Evolutionary conservation across 2,888 invertebrate genomes (phyloP).

Genomic region (Anodontia alba): DNA sequence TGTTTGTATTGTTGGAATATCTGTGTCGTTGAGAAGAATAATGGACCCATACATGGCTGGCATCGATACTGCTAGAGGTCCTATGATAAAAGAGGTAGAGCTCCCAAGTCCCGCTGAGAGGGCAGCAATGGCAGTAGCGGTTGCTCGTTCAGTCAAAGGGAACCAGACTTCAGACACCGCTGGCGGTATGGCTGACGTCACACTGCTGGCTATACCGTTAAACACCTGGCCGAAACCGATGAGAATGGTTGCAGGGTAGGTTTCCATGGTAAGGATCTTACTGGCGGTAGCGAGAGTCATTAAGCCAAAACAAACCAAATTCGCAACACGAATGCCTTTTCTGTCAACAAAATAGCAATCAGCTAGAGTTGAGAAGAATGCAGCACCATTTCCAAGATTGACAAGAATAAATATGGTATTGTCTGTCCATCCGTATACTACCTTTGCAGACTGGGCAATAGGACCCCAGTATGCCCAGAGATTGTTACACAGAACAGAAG

Average conservation of each 20-base stretch:
- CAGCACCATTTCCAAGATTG: conserved; percentile 44
- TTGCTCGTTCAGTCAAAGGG: conserved; percentile 32
- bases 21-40: background rate
- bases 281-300: conserved; percentile 21
- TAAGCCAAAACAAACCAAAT: conserved; percentile 18
- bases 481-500: conserved; percentile 41
- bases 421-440: conserved; percentile 50
- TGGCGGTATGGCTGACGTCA: conserved; percentile 42
- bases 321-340: conserved; percentile 40
- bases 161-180: conserved; percentile 53
- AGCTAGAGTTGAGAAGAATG: conserved; percentile 26
- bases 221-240: conserved; percentile 43
- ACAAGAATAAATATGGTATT: conserved; percentile 45
- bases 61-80: background rate
- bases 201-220: conserved; percentile 38
- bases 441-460: conserved; percentile 44
- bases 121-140: conserved; percentile 48
- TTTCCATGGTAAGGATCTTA: conserved; percentile 25
- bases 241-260: conserved; percentile 29
- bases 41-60: background rate
- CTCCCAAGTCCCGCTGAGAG: conserved; percentile 35
- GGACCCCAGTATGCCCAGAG: conserved; percentile 57
- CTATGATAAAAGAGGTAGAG: background rate
- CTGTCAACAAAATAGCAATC: conserved; percentile 41
- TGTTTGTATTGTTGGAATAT: background rate